phyloP scores from a whole-genome alignment of 2,888 invertebrate genomes.

The Limnephilus marmoratus region DNA sequence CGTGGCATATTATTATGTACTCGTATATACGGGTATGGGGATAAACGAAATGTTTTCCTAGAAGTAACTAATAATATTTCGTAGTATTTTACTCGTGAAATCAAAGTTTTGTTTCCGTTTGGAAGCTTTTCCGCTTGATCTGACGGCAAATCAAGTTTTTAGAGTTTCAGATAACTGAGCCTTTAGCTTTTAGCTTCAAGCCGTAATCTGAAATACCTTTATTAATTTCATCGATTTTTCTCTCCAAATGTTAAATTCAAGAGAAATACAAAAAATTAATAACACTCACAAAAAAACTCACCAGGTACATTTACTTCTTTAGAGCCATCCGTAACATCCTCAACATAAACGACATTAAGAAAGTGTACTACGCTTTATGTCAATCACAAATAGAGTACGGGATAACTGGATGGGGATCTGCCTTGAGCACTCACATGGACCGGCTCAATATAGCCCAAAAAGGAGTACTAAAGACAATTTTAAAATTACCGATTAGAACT shows the following conservation, averaged over 20 bases:
- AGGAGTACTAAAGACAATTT: no score
- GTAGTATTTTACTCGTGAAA: neutral
- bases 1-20: no score
- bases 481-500: no score
- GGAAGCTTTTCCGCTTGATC: constrained; percentile 24
- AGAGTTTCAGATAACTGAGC: neutral
- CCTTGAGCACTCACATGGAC: no score
- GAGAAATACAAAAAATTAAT: neutral
- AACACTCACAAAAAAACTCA: no score
- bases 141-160: constrained; percentile 41
- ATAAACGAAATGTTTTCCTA: neutral
- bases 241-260: neutral
- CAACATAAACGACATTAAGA: no score
- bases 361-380: no score
- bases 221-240: neutral
- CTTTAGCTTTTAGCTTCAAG: neutral
- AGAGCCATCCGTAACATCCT: no score
- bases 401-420: no score
- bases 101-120: constrained; percentile 8
- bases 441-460: no score
- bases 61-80: neutral
- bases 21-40: neutral
- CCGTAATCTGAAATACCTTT: neutral
- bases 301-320: no score
- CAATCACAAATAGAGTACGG: no score